Evolutionary conservation across 2,888 invertebrate genomes (phyloP), one percentile per base, ranked within the genome.

Genomic region (Agrotis clavis): DNA sequence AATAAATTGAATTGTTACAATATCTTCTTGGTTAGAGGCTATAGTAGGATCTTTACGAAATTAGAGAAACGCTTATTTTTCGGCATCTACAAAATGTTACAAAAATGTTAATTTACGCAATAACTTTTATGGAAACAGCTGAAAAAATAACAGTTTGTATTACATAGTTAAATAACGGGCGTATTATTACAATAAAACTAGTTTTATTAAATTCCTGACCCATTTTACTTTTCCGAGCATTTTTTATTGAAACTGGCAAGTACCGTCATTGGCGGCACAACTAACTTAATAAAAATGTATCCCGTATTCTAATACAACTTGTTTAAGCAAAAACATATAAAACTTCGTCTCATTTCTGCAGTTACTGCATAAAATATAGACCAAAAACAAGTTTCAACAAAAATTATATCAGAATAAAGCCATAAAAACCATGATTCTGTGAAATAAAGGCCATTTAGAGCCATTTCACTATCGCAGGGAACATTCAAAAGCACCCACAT

Each of bases 361-460:
- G 35, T 53, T 41, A 71, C 57, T 51, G 62, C 41, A 19, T 67
- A 71, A 66, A 63, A 63, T 68, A 68, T 79, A 67, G 54, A 62
- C 66, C 56, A 71, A 68, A 80, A 66, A 71, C 79, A 25, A 19
- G 61, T 64, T 71, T 47, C 3, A 47, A 67, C 54, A 62, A 83
- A 81, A 75, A 70, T 69, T 35, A 72, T 75, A 77, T 51, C 66
- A 71, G 63, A 77, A 84, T 83, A 71, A 81, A 83, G 77, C 51
- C 54, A 81, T 84, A 81, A 84, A 78, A 78, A 68, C 78, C 50
- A 81, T 79, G 73, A 72, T 71, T 68, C 68, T 60, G 73, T 70
- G 82, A 74, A 67, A 77, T 83, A 84, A 84, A 84, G 75, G 56
- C 71, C 66, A 75, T 68, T 77, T 67, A 45, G 45, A 67, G 50